phyloP scores from a whole-genome alignment of 2,797 vertebrate genomes.

The Ctenosaura bakeri region DNA sequence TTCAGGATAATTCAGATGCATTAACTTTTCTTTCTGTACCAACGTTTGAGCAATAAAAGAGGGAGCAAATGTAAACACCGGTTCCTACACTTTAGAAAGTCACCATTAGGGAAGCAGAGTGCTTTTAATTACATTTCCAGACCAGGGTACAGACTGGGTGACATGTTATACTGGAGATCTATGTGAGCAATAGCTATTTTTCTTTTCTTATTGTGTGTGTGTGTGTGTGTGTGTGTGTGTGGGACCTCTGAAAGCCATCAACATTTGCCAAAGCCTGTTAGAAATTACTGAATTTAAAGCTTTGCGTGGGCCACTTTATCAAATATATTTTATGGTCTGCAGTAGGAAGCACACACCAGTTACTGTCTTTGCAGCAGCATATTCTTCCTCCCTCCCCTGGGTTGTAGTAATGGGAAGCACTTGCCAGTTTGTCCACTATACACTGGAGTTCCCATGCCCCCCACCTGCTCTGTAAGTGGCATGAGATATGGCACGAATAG shows the following conservation, averaged over 20 bases:
- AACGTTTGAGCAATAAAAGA: constrained; percentile 67
- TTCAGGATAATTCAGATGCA: constrained; percentile 64
- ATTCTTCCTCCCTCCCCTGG: neutral
- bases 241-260: constrained; percentile 50
- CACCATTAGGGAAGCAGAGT: constrained; percentile 70
- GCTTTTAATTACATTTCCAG: constrained; percentile 77
- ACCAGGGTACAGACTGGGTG: constrained; percentile 55
- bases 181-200: constrained; percentile 75
- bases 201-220: constrained; percentile 60
- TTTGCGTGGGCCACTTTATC: constrained; percentile 62
- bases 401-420: neutral
- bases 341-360: constrained; percentile 47
- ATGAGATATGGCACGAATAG: constrained; percentile 1
- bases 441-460: neutral
- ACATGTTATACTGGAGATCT: constrained; percentile 76
- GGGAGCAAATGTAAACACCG: constrained; percentile 69
- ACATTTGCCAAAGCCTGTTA: constrained; percentile 75
- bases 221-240: constrained; percentile 57
- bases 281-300: constrained; percentile 69
- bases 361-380: neutral
- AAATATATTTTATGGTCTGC: constrained; percentile 66
- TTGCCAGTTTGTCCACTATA: neutral
- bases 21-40: constrained; percentile 69
- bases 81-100: constrained; percentile 69
- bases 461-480: neutral